Conservation (phyloP, 1,140 invertebrate genomes). For the Oedothorax gibbosus region DNA sequence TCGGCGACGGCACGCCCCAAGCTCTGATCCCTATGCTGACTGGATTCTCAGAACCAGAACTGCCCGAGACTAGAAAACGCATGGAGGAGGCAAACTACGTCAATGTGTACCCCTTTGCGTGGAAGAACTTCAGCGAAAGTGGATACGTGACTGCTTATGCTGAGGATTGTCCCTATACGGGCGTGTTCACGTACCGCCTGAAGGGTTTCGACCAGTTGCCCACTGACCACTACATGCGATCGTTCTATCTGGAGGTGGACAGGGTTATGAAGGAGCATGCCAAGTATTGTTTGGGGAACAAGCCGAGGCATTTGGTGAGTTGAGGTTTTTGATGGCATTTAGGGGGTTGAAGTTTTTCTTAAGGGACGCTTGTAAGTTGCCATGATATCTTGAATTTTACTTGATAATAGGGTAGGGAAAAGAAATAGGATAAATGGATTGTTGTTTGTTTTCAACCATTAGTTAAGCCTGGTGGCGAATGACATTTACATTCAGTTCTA, state of each 20-base stretch:
- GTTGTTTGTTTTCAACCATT: no score
- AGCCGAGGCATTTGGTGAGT: conserved; percentile 80
- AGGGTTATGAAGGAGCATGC: conserved; percentile 67
- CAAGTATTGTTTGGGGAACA: conserved; percentile 81
- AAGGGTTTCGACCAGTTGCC: conserved; percentile 87
- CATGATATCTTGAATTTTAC: no score
- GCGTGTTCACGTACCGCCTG: conserved; percentile 91
- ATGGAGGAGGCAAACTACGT: conserved; percentile 78
- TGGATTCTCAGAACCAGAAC: conserved; percentile 84
- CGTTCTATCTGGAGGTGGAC: conserved; percentile 78
- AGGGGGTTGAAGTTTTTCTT: no score
- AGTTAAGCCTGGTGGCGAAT: no score
- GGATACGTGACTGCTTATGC: conserved; percentile 83
- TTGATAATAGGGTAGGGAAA: no score
- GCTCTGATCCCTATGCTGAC: conserved; percentile 92
- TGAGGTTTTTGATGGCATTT: no score
- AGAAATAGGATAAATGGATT: no score
- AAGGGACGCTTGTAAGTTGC: no score
- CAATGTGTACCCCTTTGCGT: conserved; percentile 84
- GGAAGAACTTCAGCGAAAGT: conserved; percentile 79
- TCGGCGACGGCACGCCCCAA: conserved; percentile 94
- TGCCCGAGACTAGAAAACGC: conserved; percentile 86
- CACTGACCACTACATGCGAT: conserved; percentile 90
- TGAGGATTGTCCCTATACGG: conserved; percentile 83
- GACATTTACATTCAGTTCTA: no score